Conservation (phyloP, 1,140 invertebrate genomes). For the Ceratina japonica region DNA sequence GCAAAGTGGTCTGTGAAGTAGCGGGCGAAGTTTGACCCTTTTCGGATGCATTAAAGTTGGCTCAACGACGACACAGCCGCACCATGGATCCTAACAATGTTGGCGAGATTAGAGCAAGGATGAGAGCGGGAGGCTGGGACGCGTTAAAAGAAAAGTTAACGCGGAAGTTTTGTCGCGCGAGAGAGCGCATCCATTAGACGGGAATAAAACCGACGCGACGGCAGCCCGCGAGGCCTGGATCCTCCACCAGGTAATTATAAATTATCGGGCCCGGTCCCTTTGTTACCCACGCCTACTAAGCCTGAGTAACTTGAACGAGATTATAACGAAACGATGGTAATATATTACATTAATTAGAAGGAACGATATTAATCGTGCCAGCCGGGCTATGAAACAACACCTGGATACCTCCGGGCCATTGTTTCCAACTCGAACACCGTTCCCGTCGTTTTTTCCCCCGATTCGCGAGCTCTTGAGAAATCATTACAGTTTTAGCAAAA, state of each 20-base stretch:
- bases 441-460: neutral
- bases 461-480: neutral
- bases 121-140: neutral
- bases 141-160: constrained; percentile 47
- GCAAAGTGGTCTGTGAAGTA: constrained; percentile 59
- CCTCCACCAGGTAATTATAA: constrained; percentile 30
- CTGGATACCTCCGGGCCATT: neutral
- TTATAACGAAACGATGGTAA: neutral
- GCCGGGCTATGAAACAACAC: neutral
- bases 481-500: too few species aligned
- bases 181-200: constrained; percentile 38
- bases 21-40: constrained; percentile 61
- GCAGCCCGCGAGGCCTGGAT: neutral
- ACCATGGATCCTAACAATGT: constrained; percentile 42
- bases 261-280: constrained; percentile 9
- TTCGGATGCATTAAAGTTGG: constrained; percentile 66
- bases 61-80: constrained; percentile 41
- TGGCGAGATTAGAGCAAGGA: constrained; percentile 38
- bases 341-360: constrained; percentile 30
- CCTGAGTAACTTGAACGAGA: constrained; percentile 22
- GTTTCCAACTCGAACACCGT: neutral
- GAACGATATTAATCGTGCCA: neutral
- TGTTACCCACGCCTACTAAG: constrained; percentile 12
- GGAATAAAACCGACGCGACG: constrained; percentile 15
- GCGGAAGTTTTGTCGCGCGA: constrained; percentile 50